Conservation (phyloP, 2,797 vertebrate species). For the Botia kubotai region DNA sequence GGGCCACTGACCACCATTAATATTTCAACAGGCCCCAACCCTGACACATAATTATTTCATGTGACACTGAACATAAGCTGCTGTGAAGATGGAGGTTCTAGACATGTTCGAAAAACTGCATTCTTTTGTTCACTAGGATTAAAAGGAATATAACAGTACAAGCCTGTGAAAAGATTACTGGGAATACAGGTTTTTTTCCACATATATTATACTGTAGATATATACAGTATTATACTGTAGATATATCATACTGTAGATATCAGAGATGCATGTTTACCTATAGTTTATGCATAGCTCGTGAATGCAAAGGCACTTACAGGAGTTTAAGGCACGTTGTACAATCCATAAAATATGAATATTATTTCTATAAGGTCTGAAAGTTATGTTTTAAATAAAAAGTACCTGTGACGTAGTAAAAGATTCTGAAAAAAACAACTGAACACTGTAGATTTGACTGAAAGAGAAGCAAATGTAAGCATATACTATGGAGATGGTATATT, state of each 20-base stretch:
- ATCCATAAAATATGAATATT: not conserved
- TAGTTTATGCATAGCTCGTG: not conserved
- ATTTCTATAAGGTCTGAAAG: not conserved
- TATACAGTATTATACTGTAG: not conserved
- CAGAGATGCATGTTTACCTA: slow-evolving; percentile 1
- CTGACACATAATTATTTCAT: slow-evolving; percentile 64
- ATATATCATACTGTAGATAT: not conserved
- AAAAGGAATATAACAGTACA: not conserved
- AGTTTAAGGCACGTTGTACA: not conserved
- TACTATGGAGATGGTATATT: not conserved
- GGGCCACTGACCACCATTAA: slow-evolving; percentile 58
- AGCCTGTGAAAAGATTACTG: slow-evolving; percentile 4
- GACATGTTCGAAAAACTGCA: slow-evolving; percentile 50
- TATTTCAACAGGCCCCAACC: slow-evolving; percentile 60
- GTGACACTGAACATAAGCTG: slow-evolving; percentile 59
- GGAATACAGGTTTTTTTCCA: not conserved
- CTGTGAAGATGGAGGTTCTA: slow-evolving; percentile 58
- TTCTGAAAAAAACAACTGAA: not conserved
- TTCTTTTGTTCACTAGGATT: slow-evolving; percentile 52
- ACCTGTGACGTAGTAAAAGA: not conserved
- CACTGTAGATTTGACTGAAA: not conserved
- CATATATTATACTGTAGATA: not conserved
- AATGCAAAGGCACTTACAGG: not conserved
- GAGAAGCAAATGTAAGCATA: not conserved
- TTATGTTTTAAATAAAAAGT: not conserved